A percentile compares a stretch with the other conserved stretches of the same genome.
These are phyloP conservation scores for Pteropus rufus DNA, from an alignment of 2,797 vertebrate genomes.

Conservation along the genomic window DNA sequence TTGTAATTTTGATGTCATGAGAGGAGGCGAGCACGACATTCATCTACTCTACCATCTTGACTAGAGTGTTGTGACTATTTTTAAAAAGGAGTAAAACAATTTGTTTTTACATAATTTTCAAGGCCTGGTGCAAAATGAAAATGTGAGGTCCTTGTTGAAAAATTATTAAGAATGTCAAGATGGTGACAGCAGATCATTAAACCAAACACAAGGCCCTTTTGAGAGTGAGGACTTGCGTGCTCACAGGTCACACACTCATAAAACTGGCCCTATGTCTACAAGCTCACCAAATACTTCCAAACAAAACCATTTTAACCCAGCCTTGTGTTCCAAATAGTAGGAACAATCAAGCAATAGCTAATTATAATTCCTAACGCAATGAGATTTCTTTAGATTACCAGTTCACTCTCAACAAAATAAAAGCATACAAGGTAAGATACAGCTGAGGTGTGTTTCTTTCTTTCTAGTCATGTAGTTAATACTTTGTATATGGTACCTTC, in stretches of 20 bases:
- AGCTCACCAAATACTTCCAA: background rate
- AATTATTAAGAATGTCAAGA: background rate
- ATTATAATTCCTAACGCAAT: background rate
- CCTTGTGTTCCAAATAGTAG: background rate
- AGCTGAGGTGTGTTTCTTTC: background rate
- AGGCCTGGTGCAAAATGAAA: background rate
- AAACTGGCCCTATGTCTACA: background rate
- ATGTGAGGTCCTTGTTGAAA: background rate
- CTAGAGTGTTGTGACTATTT: too few relatives aligned
- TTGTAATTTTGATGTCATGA: too few relatives aligned
- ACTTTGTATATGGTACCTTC: conserved; percentile 17
- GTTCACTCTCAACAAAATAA: conserved; percentile 21
- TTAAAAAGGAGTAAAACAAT: too few relatives aligned
- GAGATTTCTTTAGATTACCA: background rate
- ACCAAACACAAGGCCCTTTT: background rate
- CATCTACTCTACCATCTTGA: too few relatives aligned
- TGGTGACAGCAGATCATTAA: background rate
- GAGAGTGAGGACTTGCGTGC: background rate
- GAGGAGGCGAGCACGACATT: too few relatives aligned
- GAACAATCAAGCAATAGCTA: background rate
- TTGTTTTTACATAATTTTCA: background rate
- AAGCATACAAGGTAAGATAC: background rate
- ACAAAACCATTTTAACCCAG: background rate
- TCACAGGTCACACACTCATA: background rate
- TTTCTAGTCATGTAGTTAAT: background rate